A percentile compares a stretch with the other conserved stretches of the same genome.
phyloP scores from a whole-genome alignment of 2,888 invertebrate species.

The Microchrysa polita region DNA sequence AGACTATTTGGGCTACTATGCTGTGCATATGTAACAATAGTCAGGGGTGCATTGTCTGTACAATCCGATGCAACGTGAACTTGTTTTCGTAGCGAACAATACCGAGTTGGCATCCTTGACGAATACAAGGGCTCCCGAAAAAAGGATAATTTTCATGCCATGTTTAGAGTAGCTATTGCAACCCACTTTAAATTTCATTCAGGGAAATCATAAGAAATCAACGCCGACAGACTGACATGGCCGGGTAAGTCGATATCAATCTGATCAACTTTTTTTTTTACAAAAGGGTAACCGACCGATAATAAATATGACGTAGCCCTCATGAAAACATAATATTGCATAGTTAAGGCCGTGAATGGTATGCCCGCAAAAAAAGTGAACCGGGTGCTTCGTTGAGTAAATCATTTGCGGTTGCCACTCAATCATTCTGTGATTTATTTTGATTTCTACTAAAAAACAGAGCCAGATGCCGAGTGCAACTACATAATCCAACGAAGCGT shows the following conservation, averaged over 20 bases:
- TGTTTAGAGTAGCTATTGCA: conserved; percentile 25
- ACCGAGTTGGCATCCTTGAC: conserved; percentile 12
- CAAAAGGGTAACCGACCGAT: conserved; percentile 24
- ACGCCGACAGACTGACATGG: not conserved
- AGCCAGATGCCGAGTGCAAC: not conserved
- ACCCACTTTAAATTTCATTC: conserved; percentile 33
- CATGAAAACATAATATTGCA: not conserved
- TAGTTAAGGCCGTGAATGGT: not conserved
- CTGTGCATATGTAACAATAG: no score
- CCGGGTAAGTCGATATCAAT: conserved; percentile 33
- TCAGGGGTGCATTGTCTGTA: not conserved
- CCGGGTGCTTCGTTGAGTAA: conserved; percentile 12
- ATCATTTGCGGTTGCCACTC: conserved; percentile 36
- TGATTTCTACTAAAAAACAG: conserved; percentile 8
- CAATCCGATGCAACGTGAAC: conserved; percentile 13
- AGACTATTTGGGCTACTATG: not conserved
- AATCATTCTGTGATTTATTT: conserved; percentile 40
- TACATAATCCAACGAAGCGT: not conserved
- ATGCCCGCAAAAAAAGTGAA: not conserved
- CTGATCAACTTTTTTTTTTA: conserved; percentile 37
- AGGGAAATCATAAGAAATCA: not conserved
- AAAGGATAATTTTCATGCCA: conserved; percentile 28
- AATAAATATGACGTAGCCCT: conserved; percentile 18
- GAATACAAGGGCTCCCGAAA: not conserved
- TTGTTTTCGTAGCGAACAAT: conserved; percentile 36